Evolutionary conservation across 2,888 invertebrate genomes (phyloP).

Genomic region (Ichneumoninae sp.): DNA sequence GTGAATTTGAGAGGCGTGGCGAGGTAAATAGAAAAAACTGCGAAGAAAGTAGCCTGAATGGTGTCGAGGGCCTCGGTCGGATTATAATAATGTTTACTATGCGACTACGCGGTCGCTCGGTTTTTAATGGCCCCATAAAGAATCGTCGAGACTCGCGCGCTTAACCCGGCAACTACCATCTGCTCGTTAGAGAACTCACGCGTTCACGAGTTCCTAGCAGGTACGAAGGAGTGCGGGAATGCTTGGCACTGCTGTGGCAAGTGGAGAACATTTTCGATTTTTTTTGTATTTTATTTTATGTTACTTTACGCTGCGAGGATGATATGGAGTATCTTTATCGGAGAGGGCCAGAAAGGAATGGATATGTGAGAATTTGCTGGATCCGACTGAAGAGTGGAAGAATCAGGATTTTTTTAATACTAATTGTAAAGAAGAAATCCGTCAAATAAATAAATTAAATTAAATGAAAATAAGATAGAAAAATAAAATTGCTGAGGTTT

Average conservation of each 20-base stretch:
- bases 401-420: too few relatives aligned
- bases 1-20: neutral
- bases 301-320: neutral
- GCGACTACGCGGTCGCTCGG: constrained; percentile 72
- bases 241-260: constrained; percentile 36
- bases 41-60: neutral
- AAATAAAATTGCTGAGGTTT: neutral
- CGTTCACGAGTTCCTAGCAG: constrained; percentile 1
- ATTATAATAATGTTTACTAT: constrained; percentile 80
- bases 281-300: neutral
- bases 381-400: neutral
- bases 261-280: constrained; percentile 6
- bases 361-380: neutral
- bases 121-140: constrained; percentile 79
- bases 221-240: constrained; percentile 59
- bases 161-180: constrained; percentile 73
- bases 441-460: neutral
- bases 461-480: neutral
- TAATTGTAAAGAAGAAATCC: too few relatives aligned
- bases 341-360: neutral
- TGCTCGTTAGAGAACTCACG: constrained; percentile 72
- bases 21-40: neutral
- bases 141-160: constrained; percentile 75
- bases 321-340: constrained; percentile 19
- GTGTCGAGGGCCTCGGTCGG: constrained; percentile 65